Conservation (phyloP, 2,797 vertebrate species). For the Corythornis leucogaster region DNA sequence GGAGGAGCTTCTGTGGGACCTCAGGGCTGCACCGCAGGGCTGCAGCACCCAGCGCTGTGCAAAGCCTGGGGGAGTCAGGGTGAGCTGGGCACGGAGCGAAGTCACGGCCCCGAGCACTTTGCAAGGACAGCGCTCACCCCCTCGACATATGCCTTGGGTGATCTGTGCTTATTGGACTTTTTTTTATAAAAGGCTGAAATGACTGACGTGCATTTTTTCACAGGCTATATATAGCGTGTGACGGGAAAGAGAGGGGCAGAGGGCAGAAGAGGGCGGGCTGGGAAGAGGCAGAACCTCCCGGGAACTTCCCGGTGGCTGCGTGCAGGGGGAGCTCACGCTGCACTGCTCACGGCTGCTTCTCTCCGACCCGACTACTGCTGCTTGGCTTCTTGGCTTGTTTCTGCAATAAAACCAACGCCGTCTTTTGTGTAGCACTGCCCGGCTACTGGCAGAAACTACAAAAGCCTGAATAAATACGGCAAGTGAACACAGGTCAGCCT, state of each 20-base stretch:
- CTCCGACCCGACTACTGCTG: rapidly evolving
- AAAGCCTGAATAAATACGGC: background rate
- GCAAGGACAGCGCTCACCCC: rapidly evolving
- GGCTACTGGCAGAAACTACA: background rate
- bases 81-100: background rate
- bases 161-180: rapidly evolving
- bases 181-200: no score
- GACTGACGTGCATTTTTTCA: rapidly evolving
- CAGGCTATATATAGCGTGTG: rapidly evolving
- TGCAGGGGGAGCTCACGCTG: conserved; percentile 58
- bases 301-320: background rate
- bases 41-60: rapidly evolving
- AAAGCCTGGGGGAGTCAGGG: no score
- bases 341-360: background rate
- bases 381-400: background rate
- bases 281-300: background rate
- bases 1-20: background rate
- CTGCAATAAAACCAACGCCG: background rate
- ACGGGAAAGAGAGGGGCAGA: rapidly evolving
- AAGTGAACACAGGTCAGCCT: background rate
- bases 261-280: background rate
- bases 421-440: rapidly evolving
- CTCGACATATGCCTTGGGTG: background rate
- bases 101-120: no score
- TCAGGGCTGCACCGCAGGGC: rapidly evolving